phyloP scores from a whole-genome alignment of 1,140 invertebrate species.

The Leptoteleia sp. region DNA sequence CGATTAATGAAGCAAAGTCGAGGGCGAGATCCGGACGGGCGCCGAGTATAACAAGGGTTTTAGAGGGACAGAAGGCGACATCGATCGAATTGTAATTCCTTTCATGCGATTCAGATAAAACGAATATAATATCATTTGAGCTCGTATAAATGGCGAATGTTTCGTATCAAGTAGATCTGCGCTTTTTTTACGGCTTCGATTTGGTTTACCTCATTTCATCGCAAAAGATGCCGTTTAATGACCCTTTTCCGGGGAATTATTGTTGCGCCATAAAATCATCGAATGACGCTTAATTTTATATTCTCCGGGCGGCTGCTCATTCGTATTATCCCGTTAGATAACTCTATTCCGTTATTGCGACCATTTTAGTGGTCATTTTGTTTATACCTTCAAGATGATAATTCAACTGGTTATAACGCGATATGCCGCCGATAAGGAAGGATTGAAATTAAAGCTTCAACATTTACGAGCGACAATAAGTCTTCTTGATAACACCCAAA shows the following conservation, averaged over 20 bases:
- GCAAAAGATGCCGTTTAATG: slow-evolving; percentile 29
- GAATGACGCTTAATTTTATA: slow-evolving; percentile 32
- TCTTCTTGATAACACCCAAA: too few relatives aligned
- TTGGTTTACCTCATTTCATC: slow-evolving; percentile 35
- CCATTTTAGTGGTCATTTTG: slow-evolving; percentile 13
- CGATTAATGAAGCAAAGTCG: slow-evolving; percentile 38
- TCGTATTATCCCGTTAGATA: slow-evolving; percentile 22
- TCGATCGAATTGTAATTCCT: slow-evolving; percentile 31
- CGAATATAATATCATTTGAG: slow-evolving; percentile 36
- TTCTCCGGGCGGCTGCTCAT: slow-evolving; percentile 21
- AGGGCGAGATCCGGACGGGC: slow-evolving; percentile 35
- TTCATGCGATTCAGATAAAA: slow-evolving; percentile 38
- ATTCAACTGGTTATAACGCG: too few relatives aligned
- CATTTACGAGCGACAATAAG: too few relatives aligned
- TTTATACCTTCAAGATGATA: slow-evolving; percentile 19
- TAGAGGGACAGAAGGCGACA: slow-evolving; percentile 8
- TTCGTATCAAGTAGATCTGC: slow-evolving; percentile 38
- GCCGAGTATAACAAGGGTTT: slow-evolving; percentile 24
- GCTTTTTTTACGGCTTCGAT: slow-evolving; percentile 24
- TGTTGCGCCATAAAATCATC: slow-evolving; percentile 15
- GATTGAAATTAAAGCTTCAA: too few relatives aligned
- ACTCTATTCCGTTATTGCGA: slow-evolving; percentile 15
- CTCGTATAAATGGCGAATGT: slow-evolving; percentile 33
- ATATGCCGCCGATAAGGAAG: too few relatives aligned
- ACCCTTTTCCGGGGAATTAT: slow-evolving; percentile 14